Evolutionary conservation across 2,888 invertebrate genomes (phyloP).

Genomic region (Anarsia innoxiella): DNA sequence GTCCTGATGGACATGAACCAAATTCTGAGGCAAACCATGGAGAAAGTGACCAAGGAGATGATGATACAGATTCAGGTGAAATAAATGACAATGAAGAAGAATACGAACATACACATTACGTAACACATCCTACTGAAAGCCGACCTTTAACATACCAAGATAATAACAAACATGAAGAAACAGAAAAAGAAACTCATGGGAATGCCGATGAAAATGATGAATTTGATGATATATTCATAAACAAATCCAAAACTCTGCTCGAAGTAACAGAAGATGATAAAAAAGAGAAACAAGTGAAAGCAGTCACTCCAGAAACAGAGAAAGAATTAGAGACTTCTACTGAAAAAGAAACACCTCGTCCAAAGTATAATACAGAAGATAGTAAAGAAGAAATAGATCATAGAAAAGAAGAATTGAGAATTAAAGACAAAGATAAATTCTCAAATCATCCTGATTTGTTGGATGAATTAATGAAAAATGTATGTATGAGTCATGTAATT

Average conservation of each 20-base stretch:
- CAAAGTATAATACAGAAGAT: background rate
- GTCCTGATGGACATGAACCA: too few relatives aligned
- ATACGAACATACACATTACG: background rate
- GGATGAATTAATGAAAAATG: conserved; percentile 26
- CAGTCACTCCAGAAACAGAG: background rate
- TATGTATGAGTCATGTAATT: conserved; percentile 14
- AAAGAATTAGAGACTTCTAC: background rate
- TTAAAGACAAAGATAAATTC: background rate
- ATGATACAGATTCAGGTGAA: background rate
- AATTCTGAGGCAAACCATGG: too few relatives aligned
- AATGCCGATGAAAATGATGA: background rate
- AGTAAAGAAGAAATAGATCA: background rate
- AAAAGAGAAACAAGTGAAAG: background rate
- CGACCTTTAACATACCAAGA: background rate
- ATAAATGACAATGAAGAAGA: background rate
- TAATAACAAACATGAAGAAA: background rate
- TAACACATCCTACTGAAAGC: background rate
- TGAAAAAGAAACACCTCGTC: background rate
- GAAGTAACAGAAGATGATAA: background rate
- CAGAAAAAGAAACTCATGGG: background rate
- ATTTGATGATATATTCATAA: background rate
- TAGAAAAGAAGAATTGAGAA: background rate
- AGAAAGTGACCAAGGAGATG: too few relatives aligned
- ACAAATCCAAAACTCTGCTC: background rate
- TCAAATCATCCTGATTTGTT: background rate